Evolutionary conservation across 2,888 invertebrate genomes (phyloP).

Genomic region (Drosophila limbata): DNA sequence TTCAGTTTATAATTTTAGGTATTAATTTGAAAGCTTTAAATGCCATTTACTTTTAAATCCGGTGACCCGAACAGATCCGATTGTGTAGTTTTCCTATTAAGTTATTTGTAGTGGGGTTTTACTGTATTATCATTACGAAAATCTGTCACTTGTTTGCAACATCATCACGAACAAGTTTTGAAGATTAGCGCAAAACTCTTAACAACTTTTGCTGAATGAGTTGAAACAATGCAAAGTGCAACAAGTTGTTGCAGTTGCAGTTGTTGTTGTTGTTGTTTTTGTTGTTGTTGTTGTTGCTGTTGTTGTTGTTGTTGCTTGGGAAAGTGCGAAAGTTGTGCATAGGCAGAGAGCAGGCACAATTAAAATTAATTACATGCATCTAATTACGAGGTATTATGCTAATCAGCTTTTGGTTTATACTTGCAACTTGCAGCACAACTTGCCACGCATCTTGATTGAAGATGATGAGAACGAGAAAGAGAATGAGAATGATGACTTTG

Average conservation of each 20-base stretch:
- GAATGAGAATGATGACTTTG: conserved; percentile 7
- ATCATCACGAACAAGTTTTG: conserved; percentile 21
- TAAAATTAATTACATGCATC: conserved; percentile 80
- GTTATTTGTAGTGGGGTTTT: not conserved
- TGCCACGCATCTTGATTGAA: conserved; percentile 46
- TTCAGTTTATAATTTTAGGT: too few relatives aligned
- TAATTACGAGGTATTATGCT: conserved; percentile 82
- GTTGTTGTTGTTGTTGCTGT: not conserved
- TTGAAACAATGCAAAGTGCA: conserved; percentile 18
- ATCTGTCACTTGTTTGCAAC: conserved; percentile 16
- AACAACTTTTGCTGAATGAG: conserved; percentile 16
- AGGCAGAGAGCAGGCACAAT: conserved; percentile 65
- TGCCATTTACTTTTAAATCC: too few relatives aligned
- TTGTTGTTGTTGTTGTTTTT: not conserved
- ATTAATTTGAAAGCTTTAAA: too few relatives aligned
- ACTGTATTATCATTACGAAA: conserved; percentile 5
- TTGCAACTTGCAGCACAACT: conserved; percentile 10
- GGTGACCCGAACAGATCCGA: too few relatives aligned
- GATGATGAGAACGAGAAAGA: conserved; percentile 5
- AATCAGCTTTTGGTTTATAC: conserved; percentile 58
- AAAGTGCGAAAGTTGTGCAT: conserved; percentile 51
- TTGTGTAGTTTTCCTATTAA: too few relatives aligned
- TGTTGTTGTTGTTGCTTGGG: conserved; percentile 37
- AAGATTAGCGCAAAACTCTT: conserved; percentile 24
- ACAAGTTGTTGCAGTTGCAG: conserved; percentile 18